Percentiles rank a stretch among this genome's conserved stretches.
These are phyloP conservation scores for Chironomus striatipennis DNA, from an alignment of 1,140 invertebrate genomes.

Conservation along the genomic window DNA sequence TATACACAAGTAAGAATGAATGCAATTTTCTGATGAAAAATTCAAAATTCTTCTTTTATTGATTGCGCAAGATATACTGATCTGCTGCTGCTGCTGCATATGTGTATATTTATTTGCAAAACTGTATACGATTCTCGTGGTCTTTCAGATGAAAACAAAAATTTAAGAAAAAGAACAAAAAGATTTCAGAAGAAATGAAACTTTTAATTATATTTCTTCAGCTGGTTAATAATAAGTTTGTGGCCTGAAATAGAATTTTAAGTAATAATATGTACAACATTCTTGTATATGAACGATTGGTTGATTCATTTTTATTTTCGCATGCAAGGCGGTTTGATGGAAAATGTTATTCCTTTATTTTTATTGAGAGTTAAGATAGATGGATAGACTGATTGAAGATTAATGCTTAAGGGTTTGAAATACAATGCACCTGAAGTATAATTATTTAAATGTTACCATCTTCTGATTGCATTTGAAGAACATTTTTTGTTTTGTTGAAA, in stretches of 20 bases:
- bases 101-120: neutral
- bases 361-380: neutral
- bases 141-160: too few relatives aligned
- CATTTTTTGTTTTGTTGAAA: too few relatives aligned
- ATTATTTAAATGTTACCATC: too few relatives aligned
- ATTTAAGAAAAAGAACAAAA: neutral
- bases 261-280: neutral
- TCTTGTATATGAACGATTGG: neutral
- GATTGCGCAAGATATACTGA: neutral
- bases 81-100: neutral
- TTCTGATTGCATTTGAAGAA: too few relatives aligned
- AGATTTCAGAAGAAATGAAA: neutral
- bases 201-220: constrained; percentile 4
- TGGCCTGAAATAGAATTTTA: neutral
- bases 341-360: too few relatives aligned
- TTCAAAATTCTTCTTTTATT: neutral
- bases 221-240: constrained; percentile 9
- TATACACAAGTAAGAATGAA: neutral
- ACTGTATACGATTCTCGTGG: too few relatives aligned
- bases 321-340: too few relatives aligned
- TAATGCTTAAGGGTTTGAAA: neutral
- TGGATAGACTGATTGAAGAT: neutral
- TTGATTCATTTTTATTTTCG: too few relatives aligned
- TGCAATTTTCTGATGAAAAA: neutral
- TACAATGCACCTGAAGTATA: too few relatives aligned